These are phyloP conservation scores for Amphilophus citrinellus DNA, from an alignment of 2,113 vertebrate genomes.

Conservation along the genomic window DNA sequence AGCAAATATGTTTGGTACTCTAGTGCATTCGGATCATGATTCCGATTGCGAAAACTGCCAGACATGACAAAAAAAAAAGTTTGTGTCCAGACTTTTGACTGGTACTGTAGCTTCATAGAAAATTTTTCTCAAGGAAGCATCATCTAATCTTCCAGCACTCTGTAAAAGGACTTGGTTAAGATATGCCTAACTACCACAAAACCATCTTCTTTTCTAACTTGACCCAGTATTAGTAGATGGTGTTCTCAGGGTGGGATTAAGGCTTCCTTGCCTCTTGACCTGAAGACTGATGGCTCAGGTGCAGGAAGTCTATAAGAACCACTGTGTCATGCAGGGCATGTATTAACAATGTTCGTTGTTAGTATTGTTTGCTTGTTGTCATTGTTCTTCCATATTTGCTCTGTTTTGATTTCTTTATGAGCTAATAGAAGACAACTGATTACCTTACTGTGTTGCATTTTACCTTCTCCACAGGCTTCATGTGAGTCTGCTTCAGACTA, in stretches of 20 bases:
- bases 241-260: too few relatives aligned
- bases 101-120: slow-evolving; percentile 11
- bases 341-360: neutral
- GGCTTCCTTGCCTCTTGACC: too few relatives aligned
- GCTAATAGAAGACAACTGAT: neutral
- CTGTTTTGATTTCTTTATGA: too few relatives aligned
- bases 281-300: slow-evolving; percentile 45
- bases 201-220: too few relatives aligned
- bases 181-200: neutral
- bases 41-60: too few relatives aligned
- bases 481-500: neutral
- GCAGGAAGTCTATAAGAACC: slow-evolving; percentile 46
- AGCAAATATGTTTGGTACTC: too few relatives aligned
- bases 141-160: neutral
- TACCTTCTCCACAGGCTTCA: neutral
- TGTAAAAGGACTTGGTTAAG: neutral
- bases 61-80: too few relatives aligned
- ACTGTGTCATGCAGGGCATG: slow-evolving; percentile 37
- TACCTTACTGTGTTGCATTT: neutral
- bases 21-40: too few relatives aligned
- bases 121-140: slow-evolving; percentile 31
- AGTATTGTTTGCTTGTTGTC: neutral
- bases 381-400: neutral
- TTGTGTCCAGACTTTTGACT: too few relatives aligned
- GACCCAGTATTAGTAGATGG: too few relatives aligned